Conservation (phyloP, 2,888 invertebrate genomes). For the Nomada goodeniana region DNA sequence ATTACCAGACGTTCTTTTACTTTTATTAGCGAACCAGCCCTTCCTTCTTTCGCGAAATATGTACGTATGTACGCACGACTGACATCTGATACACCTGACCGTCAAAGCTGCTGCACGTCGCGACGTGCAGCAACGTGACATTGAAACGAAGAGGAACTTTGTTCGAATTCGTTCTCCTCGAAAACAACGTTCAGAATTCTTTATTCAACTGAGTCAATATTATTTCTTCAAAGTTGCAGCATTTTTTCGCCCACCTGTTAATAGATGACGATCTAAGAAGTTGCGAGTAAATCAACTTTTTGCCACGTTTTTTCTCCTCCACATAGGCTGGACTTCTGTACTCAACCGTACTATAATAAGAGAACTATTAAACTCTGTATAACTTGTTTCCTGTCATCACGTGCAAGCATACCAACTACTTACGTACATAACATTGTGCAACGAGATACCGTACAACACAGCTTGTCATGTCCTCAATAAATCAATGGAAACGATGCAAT, state of each 20-base stretch:
- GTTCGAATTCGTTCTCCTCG: no score
- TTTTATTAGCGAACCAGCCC: constrained; percentile 45
- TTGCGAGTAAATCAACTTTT: not conserved
- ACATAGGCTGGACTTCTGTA: not conserved
- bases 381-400: constrained; percentile 10
- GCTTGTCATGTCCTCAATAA: no score
- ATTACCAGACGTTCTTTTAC: constrained; percentile 76
- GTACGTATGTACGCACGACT: constrained; percentile 30
- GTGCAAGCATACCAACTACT: not conserved
- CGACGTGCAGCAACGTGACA: not conserved
- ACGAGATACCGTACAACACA: no score
- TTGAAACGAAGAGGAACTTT: not conserved
- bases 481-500: not conserved
- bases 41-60: constrained; percentile 36
- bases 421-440: not conserved
- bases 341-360: not conserved
- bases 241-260: not conserved
- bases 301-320: not conserved
- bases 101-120: not conserved
- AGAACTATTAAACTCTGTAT: not conserved
- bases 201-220: no score
- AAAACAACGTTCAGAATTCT: no score
- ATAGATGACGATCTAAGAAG: not conserved
- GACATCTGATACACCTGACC: not conserved
- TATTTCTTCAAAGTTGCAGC: not conserved